Percentiles rank a stretch among this genome's conserved stretches.
phyloP scores from a whole-genome alignment of 92 coral and sea anemone species.

The Porites evermanni region DNA sequence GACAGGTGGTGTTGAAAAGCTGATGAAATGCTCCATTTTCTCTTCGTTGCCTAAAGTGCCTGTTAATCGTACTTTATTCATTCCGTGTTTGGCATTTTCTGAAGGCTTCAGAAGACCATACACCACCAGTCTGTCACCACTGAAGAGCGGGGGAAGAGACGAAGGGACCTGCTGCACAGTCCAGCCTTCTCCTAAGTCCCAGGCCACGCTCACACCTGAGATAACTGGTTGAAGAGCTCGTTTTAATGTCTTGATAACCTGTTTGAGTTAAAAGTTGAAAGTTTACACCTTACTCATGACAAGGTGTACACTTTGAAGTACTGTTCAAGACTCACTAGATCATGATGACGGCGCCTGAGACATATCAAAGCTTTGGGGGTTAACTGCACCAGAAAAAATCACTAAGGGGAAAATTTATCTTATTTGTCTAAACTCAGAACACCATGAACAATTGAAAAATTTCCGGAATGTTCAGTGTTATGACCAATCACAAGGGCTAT shows the following conservation, averaged over 20 bases:
- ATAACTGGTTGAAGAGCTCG: slow-evolving; percentile 87
- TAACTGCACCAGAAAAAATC: no score
- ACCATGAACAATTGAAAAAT: no score
- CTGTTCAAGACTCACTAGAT: no score
- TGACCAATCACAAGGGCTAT: no score
- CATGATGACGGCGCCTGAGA: no score
- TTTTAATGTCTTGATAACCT: slow-evolving; percentile 56
- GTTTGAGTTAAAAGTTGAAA: neutral
- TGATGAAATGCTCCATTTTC: neutral
- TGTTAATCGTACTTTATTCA: neutral
- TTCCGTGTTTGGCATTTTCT: neutral
- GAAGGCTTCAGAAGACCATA: slow-evolving; percentile 16
- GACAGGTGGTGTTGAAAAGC: slow-evolving; percentile 4
- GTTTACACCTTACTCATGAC: neutral
- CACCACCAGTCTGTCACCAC: slow-evolving; percentile 56
- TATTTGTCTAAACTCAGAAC: no score
- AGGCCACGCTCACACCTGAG: slow-evolving; percentile 63
- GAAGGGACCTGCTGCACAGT: slow-evolving; percentile 68
- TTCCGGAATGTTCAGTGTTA: no score
- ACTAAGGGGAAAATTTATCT: no score
- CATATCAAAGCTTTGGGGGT: no score
- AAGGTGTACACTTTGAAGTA: neutral
- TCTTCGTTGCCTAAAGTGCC: neutral
- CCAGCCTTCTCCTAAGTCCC: slow-evolving; percentile 71
- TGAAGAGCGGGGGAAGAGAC: slow-evolving; percentile 64